Base-by-base conservation (phyloP, 2,797 vertebrate species). In the Cirrhinus molitorella region DNA sequence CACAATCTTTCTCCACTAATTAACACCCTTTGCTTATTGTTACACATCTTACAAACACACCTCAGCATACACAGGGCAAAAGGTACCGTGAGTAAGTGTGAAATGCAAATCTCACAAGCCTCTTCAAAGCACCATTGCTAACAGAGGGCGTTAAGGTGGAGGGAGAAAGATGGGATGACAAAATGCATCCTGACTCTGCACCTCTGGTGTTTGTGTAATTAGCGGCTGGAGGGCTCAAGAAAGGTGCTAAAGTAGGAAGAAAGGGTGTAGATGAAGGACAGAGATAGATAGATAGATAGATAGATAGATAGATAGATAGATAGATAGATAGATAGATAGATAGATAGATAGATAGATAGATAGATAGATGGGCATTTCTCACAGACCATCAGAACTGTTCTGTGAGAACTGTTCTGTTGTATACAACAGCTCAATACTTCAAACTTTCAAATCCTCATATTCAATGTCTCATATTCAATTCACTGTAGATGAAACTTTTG, bases 171-270 rank as follows among this genome's bases (percentile, higher is more conserved):
- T 61, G 90, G 77, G 90, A 88, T 88, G 92, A 94, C 92, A 94
- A 93, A 93, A 92, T 91, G 91, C 91, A 94, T 94, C 94, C 94
- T 94, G 93, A 87, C 79, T 87, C 82, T 19, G 89, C 94, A 91
- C 93, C 91, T 94, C 91, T 0, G 12, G 74, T 91, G 90, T 93
- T 92, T 88, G 91, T 89, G 90, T 88, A 89, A 92, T 90, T 91
- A 84, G 76, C 63, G 67, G 79, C 87, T 85, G 79, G 85, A 80
- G 37, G 55, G 73, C 79, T 85, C 86, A 88, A 75, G 66, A 34
- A 88, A 92, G 88, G 93, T 90, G 93, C 91, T 88, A 93, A 92
- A 87, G 91, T 90, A 92, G 92, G 91, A 94, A 93, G 92, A 84
- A 86, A 87, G 84, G 85, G 89, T 92, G 92, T 65, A 34, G 11